A percentile compares a stretch with the other conserved stretches of the same genome.
phyloP scores from a whole-genome alignment of 1,140 invertebrate species.

The Coelopa frigida region DNA sequence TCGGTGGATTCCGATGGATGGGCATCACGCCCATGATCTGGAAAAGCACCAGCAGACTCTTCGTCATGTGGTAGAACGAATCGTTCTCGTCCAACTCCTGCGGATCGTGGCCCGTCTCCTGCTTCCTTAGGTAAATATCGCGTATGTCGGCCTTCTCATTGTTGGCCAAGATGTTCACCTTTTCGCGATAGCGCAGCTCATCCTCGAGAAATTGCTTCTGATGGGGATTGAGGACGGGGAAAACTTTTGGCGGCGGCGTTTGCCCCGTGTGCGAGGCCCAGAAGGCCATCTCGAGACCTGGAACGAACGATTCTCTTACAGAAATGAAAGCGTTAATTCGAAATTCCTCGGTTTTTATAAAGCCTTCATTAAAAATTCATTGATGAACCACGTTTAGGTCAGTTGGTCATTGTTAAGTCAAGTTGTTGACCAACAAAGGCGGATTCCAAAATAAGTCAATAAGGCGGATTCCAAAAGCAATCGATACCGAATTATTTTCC shows the following conservation, averaged over 20 bases:
- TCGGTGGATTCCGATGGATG: conserved; percentile 53
- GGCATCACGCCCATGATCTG: conserved; percentile 68
- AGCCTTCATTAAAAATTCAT: too few species aligned
- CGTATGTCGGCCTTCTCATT: conserved; percentile 21
- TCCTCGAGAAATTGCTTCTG: conserved; percentile 42
- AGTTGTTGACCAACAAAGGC: too few species aligned
- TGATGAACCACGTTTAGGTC: too few species aligned
- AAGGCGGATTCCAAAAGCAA: too few species aligned
- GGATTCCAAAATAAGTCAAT: too few species aligned
- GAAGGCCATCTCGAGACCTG: conserved; percentile 35
- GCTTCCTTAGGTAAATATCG: conserved; percentile 32
- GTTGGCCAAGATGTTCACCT: conserved; percentile 28
- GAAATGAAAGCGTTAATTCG: too few species aligned
- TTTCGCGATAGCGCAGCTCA: conserved; percentile 37
- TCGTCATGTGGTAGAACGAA: conserved; percentile 59
- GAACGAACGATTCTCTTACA: neutral
- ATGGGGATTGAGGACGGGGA: conserved; percentile 41
- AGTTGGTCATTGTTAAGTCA: too few species aligned
- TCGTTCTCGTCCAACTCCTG: conserved; percentile 52
- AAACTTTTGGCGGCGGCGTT: conserved; percentile 28
- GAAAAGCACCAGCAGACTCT: conserved; percentile 57
- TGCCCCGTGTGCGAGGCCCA: conserved; percentile 32
- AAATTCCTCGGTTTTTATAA: too few species aligned
- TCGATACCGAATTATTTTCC: too few species aligned
- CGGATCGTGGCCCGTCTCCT: conserved; percentile 37